Percentiles rank a stretch among this genome's conserved stretches.
Evolutionary conservation across 2,888 invertebrate genomes (phyloP).

Genomic region (Lasiommata megera): DNA sequence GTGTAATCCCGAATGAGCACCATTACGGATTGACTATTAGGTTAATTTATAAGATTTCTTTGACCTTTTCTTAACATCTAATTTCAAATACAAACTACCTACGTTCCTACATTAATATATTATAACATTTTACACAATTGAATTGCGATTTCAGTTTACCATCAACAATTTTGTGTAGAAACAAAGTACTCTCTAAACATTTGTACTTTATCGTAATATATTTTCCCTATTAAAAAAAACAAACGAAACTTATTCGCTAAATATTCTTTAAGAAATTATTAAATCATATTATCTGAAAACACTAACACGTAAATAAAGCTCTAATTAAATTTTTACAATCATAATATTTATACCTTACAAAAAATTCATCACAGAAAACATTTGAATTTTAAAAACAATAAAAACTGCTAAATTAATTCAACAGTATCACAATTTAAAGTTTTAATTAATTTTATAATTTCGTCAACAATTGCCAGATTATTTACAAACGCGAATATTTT

Average conservation of each 20-base stretch:
- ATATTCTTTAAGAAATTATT: background rate
- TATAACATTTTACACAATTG: conserved; percentile 11
- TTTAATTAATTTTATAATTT: background rate
- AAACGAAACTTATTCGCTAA: background rate
- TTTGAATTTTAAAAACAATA: conserved; percentile 12
- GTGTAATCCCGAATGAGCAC: too few species aligned
- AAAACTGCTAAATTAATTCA: background rate
- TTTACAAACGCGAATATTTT: conserved; percentile 14
- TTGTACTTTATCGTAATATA: conserved; percentile 8
- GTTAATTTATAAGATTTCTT: too few species aligned
- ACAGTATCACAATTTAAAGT: conserved; percentile 23
- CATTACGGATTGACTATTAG: too few species aligned
- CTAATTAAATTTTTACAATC: background rate
- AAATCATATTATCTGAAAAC: conserved; percentile 1
- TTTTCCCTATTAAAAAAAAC: background rate
- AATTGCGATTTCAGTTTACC: conserved; percentile 8
- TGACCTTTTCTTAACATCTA: background rate
- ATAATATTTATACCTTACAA: conserved; percentile 5
- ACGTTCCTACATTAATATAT: conserved; percentile 1
- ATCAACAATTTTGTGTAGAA: background rate
- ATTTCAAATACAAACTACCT: background rate
- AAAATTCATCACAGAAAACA: conserved; percentile 7
- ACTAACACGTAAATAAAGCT: background rate
- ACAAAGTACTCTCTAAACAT: conserved; percentile 11
- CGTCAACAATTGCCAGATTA: background rate